Evolutionary conservation across 2,888 invertebrate species (phyloP).

Genomic region (Podotricha telesiphe): DNA sequence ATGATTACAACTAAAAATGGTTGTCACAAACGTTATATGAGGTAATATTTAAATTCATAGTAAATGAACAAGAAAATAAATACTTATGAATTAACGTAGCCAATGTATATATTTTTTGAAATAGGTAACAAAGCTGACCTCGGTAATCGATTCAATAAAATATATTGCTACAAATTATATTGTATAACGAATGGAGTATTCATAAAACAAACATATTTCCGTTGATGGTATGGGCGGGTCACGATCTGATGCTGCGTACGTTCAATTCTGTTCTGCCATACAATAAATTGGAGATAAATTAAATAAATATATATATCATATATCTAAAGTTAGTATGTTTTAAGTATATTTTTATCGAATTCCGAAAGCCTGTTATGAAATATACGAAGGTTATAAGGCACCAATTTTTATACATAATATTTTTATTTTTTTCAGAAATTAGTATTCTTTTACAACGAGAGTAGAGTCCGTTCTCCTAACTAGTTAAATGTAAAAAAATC

Average conservation of each 20-base stretch:
- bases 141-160: constrained; percentile 16
- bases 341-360: too few relatives aligned
- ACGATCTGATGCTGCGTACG: constrained; percentile 39
- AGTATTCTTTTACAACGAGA: too few relatives aligned
- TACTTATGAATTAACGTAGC: not conserved
- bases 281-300: not conserved
- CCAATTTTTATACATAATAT: too few relatives aligned
- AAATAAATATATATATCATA: too few relatives aligned
- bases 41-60: not conserved
- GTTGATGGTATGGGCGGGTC: constrained; percentile 32
- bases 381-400: too few relatives aligned
- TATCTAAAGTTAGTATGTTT: too few relatives aligned
- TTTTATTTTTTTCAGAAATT: too few relatives aligned
- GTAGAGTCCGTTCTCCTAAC: too few relatives aligned
- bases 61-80: not conserved
- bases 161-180: constrained; percentile 24
- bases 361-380: too few relatives aligned
- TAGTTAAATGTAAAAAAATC: too few relatives aligned
- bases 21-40: too few relatives aligned
- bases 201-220: constrained; percentile 36
- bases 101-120: constrained; percentile 4
- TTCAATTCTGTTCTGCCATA: constrained; percentile 25
- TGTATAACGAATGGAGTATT: constrained; percentile 30
- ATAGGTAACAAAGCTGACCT: not conserved
- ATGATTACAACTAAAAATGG: too few relatives aligned